Conservation (phyloP, 2,888 invertebrate species). For the Erebia ligea region DNA sequence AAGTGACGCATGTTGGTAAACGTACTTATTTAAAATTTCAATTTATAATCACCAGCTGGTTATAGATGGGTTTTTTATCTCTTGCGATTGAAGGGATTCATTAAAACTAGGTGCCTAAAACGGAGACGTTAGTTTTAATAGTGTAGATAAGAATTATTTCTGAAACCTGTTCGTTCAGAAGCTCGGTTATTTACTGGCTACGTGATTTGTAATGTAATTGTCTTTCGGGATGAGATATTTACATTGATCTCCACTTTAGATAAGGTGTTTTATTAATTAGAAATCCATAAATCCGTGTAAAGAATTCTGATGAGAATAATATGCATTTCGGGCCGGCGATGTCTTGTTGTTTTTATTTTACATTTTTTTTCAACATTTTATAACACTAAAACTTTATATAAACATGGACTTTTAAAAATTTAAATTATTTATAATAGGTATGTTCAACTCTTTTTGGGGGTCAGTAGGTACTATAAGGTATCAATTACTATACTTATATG, state of each 20-base stretch:
- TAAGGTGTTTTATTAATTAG: conserved; percentile 47
- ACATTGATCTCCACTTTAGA: conserved; percentile 47
- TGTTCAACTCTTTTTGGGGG: conserved; percentile 6
- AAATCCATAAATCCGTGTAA: conserved; percentile 44
- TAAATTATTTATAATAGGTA: conserved; percentile 11
- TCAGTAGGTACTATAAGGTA: neutral
- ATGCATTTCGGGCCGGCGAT: conserved; percentile 23
- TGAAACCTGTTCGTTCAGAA: conserved; percentile 41
- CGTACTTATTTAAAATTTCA: conserved; percentile 10
- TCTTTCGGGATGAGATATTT: conserved; percentile 44
- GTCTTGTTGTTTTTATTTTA: conserved; percentile 23
- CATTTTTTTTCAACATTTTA: conserved; percentile 24
- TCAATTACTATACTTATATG: too few species aligned
- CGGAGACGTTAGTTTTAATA: conserved; percentile 46
- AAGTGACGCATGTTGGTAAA: neutral
- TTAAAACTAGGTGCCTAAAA: conserved; percentile 46
- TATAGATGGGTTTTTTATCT: conserved; percentile 33
- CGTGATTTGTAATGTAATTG: conserved; percentile 47
- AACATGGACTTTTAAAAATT: conserved; percentile 21
- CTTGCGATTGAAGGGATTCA: conserved; percentile 32
- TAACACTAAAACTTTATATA: conserved; percentile 14
- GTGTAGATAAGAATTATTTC: conserved; percentile 44
- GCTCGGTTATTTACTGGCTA: conserved; percentile 42
- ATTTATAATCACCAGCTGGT: conserved; percentile 17
- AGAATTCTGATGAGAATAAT: conserved; percentile 41